Evolutionary conservation across 2,888 invertebrate species (phyloP).

Genomic region (Archaeoteleia sp.): DNA sequence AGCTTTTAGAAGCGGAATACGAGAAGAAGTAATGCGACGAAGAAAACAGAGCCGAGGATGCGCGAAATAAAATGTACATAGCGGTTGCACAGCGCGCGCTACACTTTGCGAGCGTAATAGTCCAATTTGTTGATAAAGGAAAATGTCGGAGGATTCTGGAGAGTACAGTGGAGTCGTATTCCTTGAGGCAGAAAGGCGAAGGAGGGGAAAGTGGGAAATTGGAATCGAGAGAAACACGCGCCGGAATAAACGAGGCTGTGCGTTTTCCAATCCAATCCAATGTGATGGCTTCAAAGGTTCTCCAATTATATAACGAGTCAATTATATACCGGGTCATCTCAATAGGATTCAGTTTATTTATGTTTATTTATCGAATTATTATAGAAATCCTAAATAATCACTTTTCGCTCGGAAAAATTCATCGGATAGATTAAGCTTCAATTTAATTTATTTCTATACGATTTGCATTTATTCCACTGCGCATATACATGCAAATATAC

Average conservation of each 20-base stretch:
- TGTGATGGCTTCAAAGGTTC: constrained; percentile 44
- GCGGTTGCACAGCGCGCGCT: constrained; percentile 27
- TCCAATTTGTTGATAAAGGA: constrained; percentile 70
- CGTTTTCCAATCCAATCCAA: constrained; percentile 51
- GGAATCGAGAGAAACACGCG: constrained; percentile 54
- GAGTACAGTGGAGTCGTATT: constrained; percentile 45
- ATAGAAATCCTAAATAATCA: background rate
- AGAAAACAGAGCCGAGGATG: constrained; percentile 30
- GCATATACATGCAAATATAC: no score
- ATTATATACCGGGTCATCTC: constrained; percentile 28
- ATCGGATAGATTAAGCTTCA: no score
- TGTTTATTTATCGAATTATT: constrained; percentile 28
- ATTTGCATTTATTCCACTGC: no score
- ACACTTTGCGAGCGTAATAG: constrained; percentile 62
- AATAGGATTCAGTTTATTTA: constrained; percentile 19
- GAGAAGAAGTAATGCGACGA: constrained; percentile 27
- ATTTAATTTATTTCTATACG: no score
- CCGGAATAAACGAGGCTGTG: constrained; percentile 38
- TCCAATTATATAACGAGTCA: constrained; percentile 51
- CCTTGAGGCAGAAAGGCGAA: constrained; percentile 38
- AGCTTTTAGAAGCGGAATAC: constrained; percentile 34
- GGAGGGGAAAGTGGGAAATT: constrained; percentile 55
- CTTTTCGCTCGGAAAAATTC: background rate
- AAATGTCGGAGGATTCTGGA: constrained; percentile 61
- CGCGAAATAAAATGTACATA: constrained; percentile 28